Evolutionary conservation across 53 echinoderm and acorn worm species (phyloP).

Genomic region (Zoroaster sp.): DNA sequence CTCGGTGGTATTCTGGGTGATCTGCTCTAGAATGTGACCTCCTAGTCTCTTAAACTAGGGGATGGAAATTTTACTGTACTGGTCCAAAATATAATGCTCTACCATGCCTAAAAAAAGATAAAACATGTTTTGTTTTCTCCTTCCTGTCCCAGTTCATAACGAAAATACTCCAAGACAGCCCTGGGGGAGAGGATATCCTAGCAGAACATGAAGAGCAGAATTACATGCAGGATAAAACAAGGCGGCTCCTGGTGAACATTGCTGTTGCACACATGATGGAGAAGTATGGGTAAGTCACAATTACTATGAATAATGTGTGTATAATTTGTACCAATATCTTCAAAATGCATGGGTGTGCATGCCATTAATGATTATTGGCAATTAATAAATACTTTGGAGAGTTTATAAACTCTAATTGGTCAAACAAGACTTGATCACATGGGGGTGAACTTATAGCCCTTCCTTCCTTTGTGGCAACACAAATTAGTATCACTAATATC

Average conservation of each 20-base stretch:
- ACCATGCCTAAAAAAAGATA: too few relatives aligned
- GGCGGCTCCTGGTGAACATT: neutral
- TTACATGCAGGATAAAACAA: neutral
- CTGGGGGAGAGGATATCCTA: neutral
- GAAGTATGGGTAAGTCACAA: neutral
- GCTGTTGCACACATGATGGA: conserved; percentile 1
- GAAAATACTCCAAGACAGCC: neutral
- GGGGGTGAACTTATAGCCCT: too few relatives aligned
- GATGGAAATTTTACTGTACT: too few relatives aligned
- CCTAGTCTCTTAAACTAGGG: too few relatives aligned
- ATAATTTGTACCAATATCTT: neutral
- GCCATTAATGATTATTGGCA: too few relatives aligned
- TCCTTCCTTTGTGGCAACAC: too few relatives aligned
- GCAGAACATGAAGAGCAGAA: neutral
- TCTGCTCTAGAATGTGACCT: neutral
- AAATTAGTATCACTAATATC: too few relatives aligned
- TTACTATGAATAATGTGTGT: neutral
- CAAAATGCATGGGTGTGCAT: neutral
- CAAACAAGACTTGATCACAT: too few relatives aligned
- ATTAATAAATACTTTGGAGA: too few relatives aligned
- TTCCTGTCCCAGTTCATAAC: neutral
- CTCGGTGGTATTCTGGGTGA: neutral
- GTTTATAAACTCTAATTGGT: too few relatives aligned
- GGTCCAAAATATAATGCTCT: too few relatives aligned
- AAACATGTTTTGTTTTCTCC: neutral